Base-by-base conservation (phyloP, 2,797 vertebrate genomes). In the Momotus momota region DNA sequence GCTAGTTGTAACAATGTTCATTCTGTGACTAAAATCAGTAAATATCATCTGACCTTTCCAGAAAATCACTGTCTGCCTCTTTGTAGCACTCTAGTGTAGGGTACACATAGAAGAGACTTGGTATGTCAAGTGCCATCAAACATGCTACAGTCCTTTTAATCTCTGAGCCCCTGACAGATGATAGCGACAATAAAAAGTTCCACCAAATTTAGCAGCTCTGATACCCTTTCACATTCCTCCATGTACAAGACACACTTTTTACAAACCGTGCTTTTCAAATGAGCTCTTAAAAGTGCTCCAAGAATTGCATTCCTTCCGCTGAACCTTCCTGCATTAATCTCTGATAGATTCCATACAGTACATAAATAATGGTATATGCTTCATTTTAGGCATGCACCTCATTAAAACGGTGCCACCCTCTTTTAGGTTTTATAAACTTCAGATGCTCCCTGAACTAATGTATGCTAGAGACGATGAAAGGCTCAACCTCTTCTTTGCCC, bases 361-460 rank as follows among this genome's bases (percentile, higher is more conserved):
- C 90, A 94, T 94, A 94, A 96, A 97, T 94, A 95, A 95, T 1
- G 12, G 66, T 27, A 49, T 54, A 25, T 40, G 52, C 41, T 88
- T 62, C 70, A 48, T 78, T 91, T 90, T 73, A 87, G 35, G 48
- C 55, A 96, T 17, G 70, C 82, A 94, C 89, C 85, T 96, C 89
- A 95, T 94, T 93, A 94, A 94, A 94, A 84, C 2, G 14, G 82
- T 79, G 85, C 62, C 83, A 58, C 80, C 57, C 94, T 91, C 70
- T n/a, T 60, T 45, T 1, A 93, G 21, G 61, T 83, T 94, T 93
- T 86, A 86, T 93, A 96, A 97, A 94, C 92, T 87, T 93, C 92
- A 95, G 84, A 75, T 81, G 85, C 65, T 96, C 62, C 58, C 70
- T 86, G 49, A 83, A 74, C 91, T 96, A 81, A 92, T 79, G 73